Evolutionary conservation across 1,140 invertebrate species (phyloP).

Genomic region (Zaprionus africanus): DNA sequence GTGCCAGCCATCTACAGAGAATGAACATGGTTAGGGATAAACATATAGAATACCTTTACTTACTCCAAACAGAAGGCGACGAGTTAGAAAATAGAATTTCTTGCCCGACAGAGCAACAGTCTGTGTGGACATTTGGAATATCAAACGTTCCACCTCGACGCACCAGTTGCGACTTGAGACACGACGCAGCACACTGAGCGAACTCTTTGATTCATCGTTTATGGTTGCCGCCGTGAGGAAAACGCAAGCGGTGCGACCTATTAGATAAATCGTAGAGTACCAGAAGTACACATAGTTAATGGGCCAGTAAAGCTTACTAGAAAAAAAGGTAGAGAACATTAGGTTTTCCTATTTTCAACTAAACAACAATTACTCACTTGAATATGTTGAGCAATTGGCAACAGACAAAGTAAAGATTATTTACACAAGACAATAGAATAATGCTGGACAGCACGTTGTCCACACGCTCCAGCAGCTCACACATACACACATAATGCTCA

Average conservation of each 20-base stretch:
- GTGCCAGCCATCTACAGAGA: conserved; percentile 85
- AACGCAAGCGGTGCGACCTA: conserved; percentile 86
- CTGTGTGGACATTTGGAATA: conserved; percentile 80
- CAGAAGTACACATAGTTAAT: conserved; percentile 87
- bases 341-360: too few species aligned
- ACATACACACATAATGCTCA: conserved; percentile 87
- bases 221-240: conserved; percentile 87
- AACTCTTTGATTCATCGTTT: conserved; percentile 86
- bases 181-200: conserved; percentile 85
- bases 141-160: conserved; percentile 84
- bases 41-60: conserved; percentile 49
- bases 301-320: conserved; percentile 78
- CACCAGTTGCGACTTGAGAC: conserved; percentile 86
- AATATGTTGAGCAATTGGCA: conserved; percentile 89
- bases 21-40: conserved; percentile 33
- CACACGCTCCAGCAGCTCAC: conserved; percentile 86
- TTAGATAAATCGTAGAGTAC: conserved; percentile 87
- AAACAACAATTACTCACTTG: conserved; percentile 85
- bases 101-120: conserved; percentile 87
- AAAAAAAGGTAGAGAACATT: not conserved
- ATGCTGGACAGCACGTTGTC: conserved; percentile 87
- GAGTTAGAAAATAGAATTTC: conserved; percentile 88
- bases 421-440: conserved; percentile 88
- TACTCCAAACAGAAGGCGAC: conserved; percentile 87
- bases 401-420: conserved; percentile 90